Base-by-base conservation (phyloP, 2,888 invertebrate species). In the Heliconius hortense region DNA sequence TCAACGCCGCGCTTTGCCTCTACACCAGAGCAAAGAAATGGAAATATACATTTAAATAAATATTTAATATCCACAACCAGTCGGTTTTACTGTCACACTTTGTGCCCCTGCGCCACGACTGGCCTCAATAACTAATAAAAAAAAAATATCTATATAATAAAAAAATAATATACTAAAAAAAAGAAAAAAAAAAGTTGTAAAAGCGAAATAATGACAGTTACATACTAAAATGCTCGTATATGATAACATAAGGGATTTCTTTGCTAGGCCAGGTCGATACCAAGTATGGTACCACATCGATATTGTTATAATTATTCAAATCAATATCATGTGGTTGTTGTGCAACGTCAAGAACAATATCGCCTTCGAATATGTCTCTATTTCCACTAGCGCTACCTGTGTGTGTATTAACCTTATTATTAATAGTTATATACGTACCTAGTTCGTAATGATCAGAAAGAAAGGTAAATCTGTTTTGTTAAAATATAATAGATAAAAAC, bases 261-360 rank as follows among this genome's bases (percentile, higher is more conserved):
- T 28, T 69, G 31, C 10, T 69, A 69, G 68, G 68, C 68, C 68
- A 69, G 2, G n/a, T 11, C 13, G n/a, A 53, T 48, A 48, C 48
- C 8, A 48, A 18, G 48, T 21, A 18, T 31, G 48, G 31, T 13
- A 1, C 68, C 28, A 5, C 28, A 48, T 26, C 26, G 24, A 43
- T 21, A 48, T 28, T 21, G 26, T 48, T 48, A 43, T 48, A 48
- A 48, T 48, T 13, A 43, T 0, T 43, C 5, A 13, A 7, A 68
- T 28, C 53, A 28, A 53, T 31, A 31, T n/a, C 8, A 56, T n/a
- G 4, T 69, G 0, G 28, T n/a, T 11, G 21, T 56, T 56, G 53
- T 28, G 28, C 7, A 69, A 31, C n/a, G 3, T 21, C 26, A 28
- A 69, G 31, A 10, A 53, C 13, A 28, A 53, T 69, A 7, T 69